A percentile compares a stretch with the other conserved stretches of the same genome.
These are phyloP conservation scores for Euspilapteryx auroguttella DNA, from an alignment of 2,888 invertebrate species.

Conservation along the genomic window DNA sequence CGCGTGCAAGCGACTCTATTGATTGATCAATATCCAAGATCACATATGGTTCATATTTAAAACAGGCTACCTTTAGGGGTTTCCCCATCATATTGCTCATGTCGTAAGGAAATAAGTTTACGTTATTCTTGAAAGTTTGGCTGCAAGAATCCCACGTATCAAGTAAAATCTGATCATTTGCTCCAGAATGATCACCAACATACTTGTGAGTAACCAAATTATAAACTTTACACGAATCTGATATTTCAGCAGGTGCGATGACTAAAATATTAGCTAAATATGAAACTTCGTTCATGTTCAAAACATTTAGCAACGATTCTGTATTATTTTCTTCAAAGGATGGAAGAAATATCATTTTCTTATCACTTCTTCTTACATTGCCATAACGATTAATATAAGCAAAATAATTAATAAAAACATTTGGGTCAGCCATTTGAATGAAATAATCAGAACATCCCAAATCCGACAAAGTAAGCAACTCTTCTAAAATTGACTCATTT, in stretches of 20 bases:
- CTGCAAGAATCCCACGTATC: slow-evolving; percentile 40
- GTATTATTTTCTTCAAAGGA: slow-evolving; percentile 10
- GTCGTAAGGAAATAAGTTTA: slow-evolving; percentile 48
- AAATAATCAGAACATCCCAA: slow-evolving; percentile 51
- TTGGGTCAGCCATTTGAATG: slow-evolving; percentile 27
- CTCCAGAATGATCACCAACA: slow-evolving; percentile 21
- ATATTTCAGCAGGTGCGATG: slow-evolving; percentile 4
- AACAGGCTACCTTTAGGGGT: slow-evolving; percentile 50
- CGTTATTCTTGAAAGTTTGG: slow-evolving; percentile 19
- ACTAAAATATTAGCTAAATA: slow-evolving; percentile 34
- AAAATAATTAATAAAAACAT: slow-evolving; percentile 29
- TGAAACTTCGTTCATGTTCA: slow-evolving; percentile 23
- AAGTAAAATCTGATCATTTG: slow-evolving; percentile 20
- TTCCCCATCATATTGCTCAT: slow-evolving; percentile 43
- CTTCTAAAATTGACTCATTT: no score
- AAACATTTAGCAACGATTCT: slow-evolving; percentile 14
- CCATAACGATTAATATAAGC: slow-evolving; percentile 32
- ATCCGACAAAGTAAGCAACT: slow-evolving; percentile 31
- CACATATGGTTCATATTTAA: slow-evolving; percentile 65
- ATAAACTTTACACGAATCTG: slow-evolving; percentile 16
- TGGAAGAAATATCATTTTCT: slow-evolving; percentile 41
- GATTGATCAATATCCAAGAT: slow-evolving; percentile 35
- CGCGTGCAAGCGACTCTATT: slow-evolving; percentile 28
- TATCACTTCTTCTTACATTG: slow-evolving; percentile 36
- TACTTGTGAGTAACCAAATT: slow-evolving; percentile 43